Evolutionary conservation across 2,113 vertebrate species (phyloP).

Genomic region (Poeciliopsis turrubarensis): DNA sequence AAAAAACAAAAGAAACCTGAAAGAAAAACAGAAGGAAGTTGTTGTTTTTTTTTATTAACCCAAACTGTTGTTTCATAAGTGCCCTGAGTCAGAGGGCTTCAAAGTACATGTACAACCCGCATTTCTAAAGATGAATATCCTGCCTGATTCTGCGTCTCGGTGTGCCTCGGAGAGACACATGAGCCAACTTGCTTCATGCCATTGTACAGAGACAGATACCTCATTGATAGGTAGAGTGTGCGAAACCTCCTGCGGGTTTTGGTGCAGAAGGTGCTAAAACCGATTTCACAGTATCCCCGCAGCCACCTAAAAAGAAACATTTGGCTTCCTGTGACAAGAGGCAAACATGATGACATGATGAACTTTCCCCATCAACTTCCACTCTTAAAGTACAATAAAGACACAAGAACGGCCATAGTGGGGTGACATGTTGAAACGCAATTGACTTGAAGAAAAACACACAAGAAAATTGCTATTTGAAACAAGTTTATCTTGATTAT

Average conservation of each 20-base stretch:
- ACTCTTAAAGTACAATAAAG: neutral
- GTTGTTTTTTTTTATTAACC: neutral
- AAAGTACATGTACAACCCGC: neutral
- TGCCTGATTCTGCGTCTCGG: neutral
- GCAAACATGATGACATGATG: conserved; percentile 9
- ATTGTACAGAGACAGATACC: neutral
- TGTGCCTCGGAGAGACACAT: neutral
- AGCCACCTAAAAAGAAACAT: neutral
- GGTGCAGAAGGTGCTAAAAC: conserved; percentile 66
- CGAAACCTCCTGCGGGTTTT: conserved; percentile 59
- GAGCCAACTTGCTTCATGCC: neutral
- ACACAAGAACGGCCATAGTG: rapidly evolving
- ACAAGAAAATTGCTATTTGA: neutral
- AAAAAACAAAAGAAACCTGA: too few relatives aligned
- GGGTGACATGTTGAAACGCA: rapidly evolving
- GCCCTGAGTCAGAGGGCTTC: neutral
- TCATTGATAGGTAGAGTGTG: neutral
- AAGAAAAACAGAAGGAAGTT: neutral
- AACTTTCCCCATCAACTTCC: conserved; percentile 2
- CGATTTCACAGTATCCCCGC: neutral
- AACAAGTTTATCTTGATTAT: neutral
- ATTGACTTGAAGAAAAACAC: neutral
- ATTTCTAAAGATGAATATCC: neutral
- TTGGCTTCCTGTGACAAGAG: conserved; percentile 61
- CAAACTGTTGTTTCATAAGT: neutral